Base-by-base conservation (phyloP, 1,140 invertebrate species). In the Scaptomyza pallida region DNA sequence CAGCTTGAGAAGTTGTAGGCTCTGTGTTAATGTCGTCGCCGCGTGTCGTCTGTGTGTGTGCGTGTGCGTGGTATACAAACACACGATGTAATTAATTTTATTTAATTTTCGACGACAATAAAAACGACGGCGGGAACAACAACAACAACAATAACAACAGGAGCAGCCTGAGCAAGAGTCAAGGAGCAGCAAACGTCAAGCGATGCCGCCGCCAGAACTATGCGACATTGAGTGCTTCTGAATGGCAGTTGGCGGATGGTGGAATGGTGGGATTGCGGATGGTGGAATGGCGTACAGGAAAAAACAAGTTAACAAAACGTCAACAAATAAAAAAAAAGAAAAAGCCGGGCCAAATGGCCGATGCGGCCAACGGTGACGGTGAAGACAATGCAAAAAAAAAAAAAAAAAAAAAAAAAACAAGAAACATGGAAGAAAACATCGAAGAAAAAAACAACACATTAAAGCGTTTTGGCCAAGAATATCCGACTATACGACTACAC, bases 21-120 rank as follows among this genome's bases (percentile, higher is more conserved):
- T 41, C 37, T 50, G 33, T 30, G 60, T 55, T 54, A 59, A 62
- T 72, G 61, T 59, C 55, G 21, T 13, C 21, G 47, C 35, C 37
- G 37, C 30, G 51, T 44, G 41, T 44, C 35, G 6, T 17, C 10
- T 17, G 41, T 56, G 17, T 54, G n/a, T 55, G 8, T 57, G 8
- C 47, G 52, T 50, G 23, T 47, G 45, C 61, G 23, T 57, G 60
- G 56, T 70, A 44, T 74, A 74, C 55, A 81, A 77, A 68, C 81
- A 75, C 78, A 78, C 60, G 82, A 78, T 45, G 82, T 86, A 86
- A 86, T 86, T 86, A 86, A 86, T 86, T 86, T 88, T 86, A 86
- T 86, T 86, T 86, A 86, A 86, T 86, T 86, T 86, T 86, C 82
- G 82, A 88, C 81, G 67, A 86, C 81, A 85, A 85, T 86, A 81